These are phyloP conservation scores for Neotoma lepida DNA, from an alignment of 2,113 vertebrate species.

Conservation along the genomic window DNA sequence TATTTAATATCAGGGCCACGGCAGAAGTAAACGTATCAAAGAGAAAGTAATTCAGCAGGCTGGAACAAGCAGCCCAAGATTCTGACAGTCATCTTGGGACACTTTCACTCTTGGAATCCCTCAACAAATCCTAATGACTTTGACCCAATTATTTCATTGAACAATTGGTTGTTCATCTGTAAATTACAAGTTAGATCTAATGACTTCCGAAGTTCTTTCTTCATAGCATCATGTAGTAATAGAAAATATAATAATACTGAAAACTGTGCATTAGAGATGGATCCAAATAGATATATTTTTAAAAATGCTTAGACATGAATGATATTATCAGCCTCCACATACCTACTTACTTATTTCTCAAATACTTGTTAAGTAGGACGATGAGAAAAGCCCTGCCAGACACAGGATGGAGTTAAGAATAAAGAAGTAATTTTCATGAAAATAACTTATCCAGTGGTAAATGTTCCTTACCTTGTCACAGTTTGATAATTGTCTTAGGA, in stretches of 20 bases:
- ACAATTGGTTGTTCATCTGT: neutral
- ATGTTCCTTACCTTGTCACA: neutral
- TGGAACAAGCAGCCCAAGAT: neutral
- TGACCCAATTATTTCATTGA: neutral
- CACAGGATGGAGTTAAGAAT: neutral
- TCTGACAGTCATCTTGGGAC: neutral
- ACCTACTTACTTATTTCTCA: neutral
- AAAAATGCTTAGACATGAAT: neutral
- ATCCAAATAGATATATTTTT: neutral
- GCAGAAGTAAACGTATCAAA: neutral
- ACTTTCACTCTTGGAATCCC: neutral
- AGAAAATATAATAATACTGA: neutral
- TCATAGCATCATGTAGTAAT: neutral
- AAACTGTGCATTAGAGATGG: neutral
- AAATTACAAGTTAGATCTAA: neutral
- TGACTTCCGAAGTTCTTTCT: neutral
- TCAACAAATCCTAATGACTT: neutral
- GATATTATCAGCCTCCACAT: no score
- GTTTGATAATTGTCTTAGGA: neutral
- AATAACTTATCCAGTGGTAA: neutral
- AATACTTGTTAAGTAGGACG: neutral
- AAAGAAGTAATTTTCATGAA: neutral
- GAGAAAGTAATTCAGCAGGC: neutral
- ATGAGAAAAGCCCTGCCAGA: neutral
- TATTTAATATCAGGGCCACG: neutral